A percentile compares a stretch with the other conserved stretches of the same genome.
These are phyloP conservation scores for Sylvilagus bachmani DNA, from an alignment of 2,113 vertebrate species.

Conservation along the genomic window DNA sequence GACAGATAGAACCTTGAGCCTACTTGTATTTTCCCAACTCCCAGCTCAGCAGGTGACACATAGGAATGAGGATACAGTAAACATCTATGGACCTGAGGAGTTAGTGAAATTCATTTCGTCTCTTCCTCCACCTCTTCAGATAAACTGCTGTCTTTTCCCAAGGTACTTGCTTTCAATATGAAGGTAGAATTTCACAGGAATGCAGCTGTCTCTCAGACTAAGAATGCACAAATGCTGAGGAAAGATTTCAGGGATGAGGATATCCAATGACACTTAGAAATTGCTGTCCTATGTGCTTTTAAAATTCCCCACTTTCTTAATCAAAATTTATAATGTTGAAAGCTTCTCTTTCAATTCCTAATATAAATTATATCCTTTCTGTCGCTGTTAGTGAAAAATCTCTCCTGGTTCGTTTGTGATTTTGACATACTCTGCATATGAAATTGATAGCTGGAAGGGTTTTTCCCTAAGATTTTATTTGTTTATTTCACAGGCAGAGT, in stretches of 20 bases:
- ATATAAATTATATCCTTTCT: slow-evolving; percentile 78
- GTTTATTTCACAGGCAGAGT: too few species aligned
- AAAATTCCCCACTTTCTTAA: slow-evolving; percentile 68
- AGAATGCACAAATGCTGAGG: slow-evolving; percentile 42
- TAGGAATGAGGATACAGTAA: background rate
- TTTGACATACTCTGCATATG: slow-evolving; percentile 79
- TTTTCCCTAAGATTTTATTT: too few species aligned
- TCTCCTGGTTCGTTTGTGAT: slow-evolving; percentile 80
- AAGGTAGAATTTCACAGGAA: slow-evolving; percentile 64
- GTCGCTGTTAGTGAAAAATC: slow-evolving; percentile 74
- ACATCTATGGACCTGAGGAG: slow-evolving; percentile 6
- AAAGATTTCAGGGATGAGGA: slow-evolving; percentile 71
- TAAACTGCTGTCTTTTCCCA: slow-evolving; percentile 55
- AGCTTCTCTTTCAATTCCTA: slow-evolving; percentile 60
- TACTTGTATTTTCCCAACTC: background rate
- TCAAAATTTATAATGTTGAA: slow-evolving; percentile 78
- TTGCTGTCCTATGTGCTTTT: slow-evolving; percentile 64
- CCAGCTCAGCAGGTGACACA: background rate
- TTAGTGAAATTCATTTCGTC: slow-evolving; percentile 71
- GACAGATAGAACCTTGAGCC: background rate
- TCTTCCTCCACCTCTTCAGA: background rate
- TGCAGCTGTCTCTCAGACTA: slow-evolving; percentile 50
- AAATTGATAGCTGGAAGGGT: slow-evolving; percentile 65
- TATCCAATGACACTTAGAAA: slow-evolving; percentile 55
- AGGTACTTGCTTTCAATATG: slow-evolving; percentile 48